Conservation (phyloP, 2,797 vertebrate species). For the Lutra lutra region DNA sequence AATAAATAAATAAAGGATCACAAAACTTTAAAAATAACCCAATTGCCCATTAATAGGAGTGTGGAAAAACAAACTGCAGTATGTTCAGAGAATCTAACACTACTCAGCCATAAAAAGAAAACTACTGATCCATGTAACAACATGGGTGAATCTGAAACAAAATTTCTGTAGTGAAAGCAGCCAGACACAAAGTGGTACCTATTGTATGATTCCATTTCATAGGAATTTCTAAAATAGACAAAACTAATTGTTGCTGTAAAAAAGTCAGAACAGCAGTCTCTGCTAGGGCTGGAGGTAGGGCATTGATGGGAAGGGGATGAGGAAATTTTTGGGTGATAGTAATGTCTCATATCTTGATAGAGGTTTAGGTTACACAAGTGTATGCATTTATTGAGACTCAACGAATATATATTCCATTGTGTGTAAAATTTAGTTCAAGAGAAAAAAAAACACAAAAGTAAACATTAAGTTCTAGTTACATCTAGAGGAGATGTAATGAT, state of each 20-base stretch:
- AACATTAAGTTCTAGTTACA: background rate
- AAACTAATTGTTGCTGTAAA: background rate
- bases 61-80: background rate
- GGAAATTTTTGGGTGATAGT: background rate
- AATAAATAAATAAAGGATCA: background rate
- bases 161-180: background rate
- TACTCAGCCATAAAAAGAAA: background rate
- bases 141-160: background rate
- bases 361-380: background rate
- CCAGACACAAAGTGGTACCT: background rate
- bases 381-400: background rate
- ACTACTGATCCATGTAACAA: background rate
- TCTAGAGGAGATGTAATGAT: background rate
- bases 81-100: background rate
- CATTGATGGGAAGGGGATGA: background rate
- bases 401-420: background rate
- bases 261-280: background rate
- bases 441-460: background rate
- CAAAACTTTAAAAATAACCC: background rate
- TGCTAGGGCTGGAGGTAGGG: background rate
- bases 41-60: background rate
- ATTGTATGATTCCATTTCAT: background rate
- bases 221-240: background rate
- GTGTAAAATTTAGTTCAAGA: background rate
- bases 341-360: background rate